These are phyloP conservation scores for Protodeltote pygarga DNA, from an alignment of 2,888 invertebrate species.

Conservation along the genomic window DNA sequence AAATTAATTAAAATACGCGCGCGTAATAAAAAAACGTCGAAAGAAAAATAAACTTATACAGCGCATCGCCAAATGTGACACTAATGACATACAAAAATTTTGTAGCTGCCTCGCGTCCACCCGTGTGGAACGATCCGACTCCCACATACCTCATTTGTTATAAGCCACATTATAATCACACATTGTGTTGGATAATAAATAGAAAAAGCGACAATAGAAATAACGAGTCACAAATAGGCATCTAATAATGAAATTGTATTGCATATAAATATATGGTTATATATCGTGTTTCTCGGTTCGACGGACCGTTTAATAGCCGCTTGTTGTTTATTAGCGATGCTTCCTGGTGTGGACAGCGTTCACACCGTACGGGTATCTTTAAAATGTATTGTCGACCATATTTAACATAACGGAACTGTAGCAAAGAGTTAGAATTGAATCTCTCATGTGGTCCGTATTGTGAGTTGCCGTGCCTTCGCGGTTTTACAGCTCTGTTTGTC, in stretches of 20 bases:
- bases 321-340: conserved; percentile 72
- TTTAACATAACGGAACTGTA: too few species aligned
- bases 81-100: conserved; percentile 52
- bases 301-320: conserved; percentile 77
- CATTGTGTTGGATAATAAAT: conserved; percentile 83
- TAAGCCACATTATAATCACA: conserved; percentile 84
- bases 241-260: conserved; percentile 85
- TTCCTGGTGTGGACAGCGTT: conserved; percentile 60
- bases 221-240: conserved; percentile 82
- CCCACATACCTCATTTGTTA: conserved; percentile 80
- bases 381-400: conserved; percentile 8
- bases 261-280: conserved; percentile 81
- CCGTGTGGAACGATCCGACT: conserved; percentile 75
- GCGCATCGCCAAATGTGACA: conserved; percentile 43
- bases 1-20: conserved; percentile 48
- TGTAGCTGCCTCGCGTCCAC: conserved; percentile 46
- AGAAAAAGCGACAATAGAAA: conserved; percentile 85
- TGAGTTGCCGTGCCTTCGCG: conserved; percentile 7
- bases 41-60: conserved; percentile 32
- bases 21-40: conserved; percentile 17
- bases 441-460: too few species aligned
- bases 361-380: conserved; percentile 24
- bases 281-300: conserved; percentile 77
- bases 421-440: too few species aligned
- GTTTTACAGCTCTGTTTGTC: conserved; percentile 9